Evolutionary conservation across 1,140 invertebrate genomes (phyloP).

Genomic region (Drosophila sproati): DNA sequence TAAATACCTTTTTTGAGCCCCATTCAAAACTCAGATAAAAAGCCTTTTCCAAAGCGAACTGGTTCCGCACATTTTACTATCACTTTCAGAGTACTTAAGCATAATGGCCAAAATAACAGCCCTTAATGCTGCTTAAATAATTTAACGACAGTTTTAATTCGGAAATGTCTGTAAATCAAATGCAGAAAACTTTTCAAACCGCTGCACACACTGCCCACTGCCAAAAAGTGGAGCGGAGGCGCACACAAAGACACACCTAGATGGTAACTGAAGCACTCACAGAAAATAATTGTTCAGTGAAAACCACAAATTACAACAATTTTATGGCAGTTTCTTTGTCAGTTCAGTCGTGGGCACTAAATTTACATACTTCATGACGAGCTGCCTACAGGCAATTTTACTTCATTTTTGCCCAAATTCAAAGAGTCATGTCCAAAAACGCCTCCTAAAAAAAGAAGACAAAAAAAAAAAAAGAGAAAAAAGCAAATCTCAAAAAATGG

Average conservation of each 20-base stretch:
- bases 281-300: conserved; percentile 73
- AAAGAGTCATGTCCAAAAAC: conserved; percentile 13
- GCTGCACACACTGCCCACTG: conserved; percentile 15
- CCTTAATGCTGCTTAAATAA: conserved; percentile 42
- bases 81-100: conserved; percentile 45
- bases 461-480: conserved; percentile 2
- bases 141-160: conserved; percentile 62
- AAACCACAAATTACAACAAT: conserved; percentile 78
- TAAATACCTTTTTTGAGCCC: no score
- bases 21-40: no score
- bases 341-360: conserved; percentile 54
- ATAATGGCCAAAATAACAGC: conserved; percentile 27
- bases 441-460: background rate
- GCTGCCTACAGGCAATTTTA: conserved; percentile 70
- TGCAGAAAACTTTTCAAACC: conserved; percentile 70
- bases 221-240: background rate
- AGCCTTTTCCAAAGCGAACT: no score
- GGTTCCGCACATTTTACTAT: conserved; percentile 2
- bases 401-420: conserved; percentile 69
- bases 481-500: conserved; percentile 53
- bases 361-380: conserved; percentile 77
- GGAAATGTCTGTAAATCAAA: conserved; percentile 70
- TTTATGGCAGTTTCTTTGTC: conserved; percentile 65
- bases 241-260: conserved; percentile 57
- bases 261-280: conserved; percentile 32